phyloP scores from a whole-genome alignment of 1,140 invertebrate species.

The Acromyrmex charruanus region DNA sequence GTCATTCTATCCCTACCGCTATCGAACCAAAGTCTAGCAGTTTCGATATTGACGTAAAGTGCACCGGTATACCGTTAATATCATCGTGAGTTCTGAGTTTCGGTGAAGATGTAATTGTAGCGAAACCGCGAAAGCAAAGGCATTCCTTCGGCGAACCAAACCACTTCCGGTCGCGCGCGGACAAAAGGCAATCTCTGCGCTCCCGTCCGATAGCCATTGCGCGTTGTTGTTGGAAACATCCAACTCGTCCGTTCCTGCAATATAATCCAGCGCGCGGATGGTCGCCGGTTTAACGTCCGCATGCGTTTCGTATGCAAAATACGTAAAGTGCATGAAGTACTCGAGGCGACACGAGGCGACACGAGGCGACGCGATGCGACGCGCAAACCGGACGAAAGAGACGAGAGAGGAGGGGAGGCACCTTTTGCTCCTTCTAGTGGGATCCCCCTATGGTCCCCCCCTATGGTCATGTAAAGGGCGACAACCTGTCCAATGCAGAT shows the following conservation, averaged over 20 bases:
- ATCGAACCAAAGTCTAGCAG: constrained; percentile 38
- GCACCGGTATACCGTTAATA: constrained; percentile 62
- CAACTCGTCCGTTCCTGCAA: constrained; percentile 28
- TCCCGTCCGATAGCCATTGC: constrained; percentile 5
- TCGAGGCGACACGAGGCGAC: constrained; percentile 3
- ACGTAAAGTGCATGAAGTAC: constrained; percentile 56
- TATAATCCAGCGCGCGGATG: constrained; percentile 55
- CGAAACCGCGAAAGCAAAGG: constrained; percentile 69
- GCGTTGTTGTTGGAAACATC: constrained; percentile 43
- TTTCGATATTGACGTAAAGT: constrained; percentile 64
- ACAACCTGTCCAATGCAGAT: constrained; percentile 68
- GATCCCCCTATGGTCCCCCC: background rate
- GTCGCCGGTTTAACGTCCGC: constrained; percentile 30
- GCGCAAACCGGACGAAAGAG: constrained; percentile 29
- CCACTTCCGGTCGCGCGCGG: constrained; percentile 63
- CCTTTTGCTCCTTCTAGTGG: constrained; percentile 55
- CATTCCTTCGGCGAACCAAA: constrained; percentile 70
- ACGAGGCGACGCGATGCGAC: background rate
- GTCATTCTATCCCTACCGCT: constrained; percentile 44
- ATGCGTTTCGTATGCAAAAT: constrained; percentile 52
- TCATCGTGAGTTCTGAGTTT: constrained; percentile 72
- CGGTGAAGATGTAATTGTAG: constrained; percentile 66
- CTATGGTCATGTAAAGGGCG: constrained; percentile 51
- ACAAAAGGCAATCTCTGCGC: constrained; percentile 70
- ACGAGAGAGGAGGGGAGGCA: background rate